Evolutionary conservation across 2,888 invertebrate species (phyloP), one percentile per base, ranked within the genome.

Genomic region (Biston stratarius): DNA sequence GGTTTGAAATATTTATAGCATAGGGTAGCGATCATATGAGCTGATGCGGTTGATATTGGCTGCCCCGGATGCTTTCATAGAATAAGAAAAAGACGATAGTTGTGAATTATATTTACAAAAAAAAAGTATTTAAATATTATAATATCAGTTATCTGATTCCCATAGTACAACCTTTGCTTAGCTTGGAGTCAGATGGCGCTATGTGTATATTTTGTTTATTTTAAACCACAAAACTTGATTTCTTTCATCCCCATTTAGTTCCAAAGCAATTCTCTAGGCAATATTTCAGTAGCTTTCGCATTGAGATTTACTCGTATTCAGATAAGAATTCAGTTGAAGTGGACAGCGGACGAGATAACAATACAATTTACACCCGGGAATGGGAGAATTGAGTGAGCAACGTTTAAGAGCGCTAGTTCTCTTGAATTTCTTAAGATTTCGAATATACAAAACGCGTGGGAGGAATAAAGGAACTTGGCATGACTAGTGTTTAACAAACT

Each of bases 301-400:
- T 81, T 77, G 78, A 85, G 84, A 88, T 89, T 88, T 83, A 80
- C 83, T 82, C 75, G 79, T 79, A 83, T 83, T 80, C 76, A 81
- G 89, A 90, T 90, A 91, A 84, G 80, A 75, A 68, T 68, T 66
- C 64, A 45, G 68, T 67, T 69, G 71, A 74, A 84, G 83, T 83
- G 84, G 83, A 85, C 85, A 81, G 65, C 64, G 69, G 58, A 66
- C 48, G 74, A 82, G 88, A 90, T 90, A 90, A 87, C 87, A 88
- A 89, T 87, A 86, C 87, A 88, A 90, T 91, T 90, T 89, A 87
- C 85, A 84, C 80, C 71, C 72, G 73, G 57, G 47, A 57, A 57
- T 59, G 40, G 47, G 8, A 40, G 58, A 67, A 67, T 67, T 62
- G 62, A 62, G 53, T 62, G 12, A 67, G 48, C 63, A 51, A 63